phyloP scores from a whole-genome alignment of 2,888 invertebrate species.

The Acrobasis consociella region DNA sequence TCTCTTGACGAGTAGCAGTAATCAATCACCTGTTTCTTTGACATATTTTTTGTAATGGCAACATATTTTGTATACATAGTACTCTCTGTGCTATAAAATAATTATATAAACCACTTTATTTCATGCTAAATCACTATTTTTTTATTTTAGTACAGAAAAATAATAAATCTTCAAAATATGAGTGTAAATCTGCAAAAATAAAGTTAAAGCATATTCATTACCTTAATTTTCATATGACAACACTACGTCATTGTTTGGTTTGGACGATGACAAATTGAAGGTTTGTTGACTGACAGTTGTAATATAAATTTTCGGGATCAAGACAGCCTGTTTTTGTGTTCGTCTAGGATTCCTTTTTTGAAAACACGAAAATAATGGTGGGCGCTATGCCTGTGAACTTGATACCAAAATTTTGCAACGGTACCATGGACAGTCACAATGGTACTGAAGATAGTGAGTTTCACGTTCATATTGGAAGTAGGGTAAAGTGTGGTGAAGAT shows the following conservation, averaged over 20 bases:
- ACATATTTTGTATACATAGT: neutral
- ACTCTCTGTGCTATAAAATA: too few species aligned
- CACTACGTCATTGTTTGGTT: conserved; percentile 15
- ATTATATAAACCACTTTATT: too few species aligned
- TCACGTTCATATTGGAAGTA: conserved; percentile 75
- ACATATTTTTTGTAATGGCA: conserved; percentile 6
- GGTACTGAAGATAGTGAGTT: conserved; percentile 71
- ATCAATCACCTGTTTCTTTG: conserved; percentile 1
- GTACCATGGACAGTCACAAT: conserved; percentile 76
- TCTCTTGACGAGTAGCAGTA: conserved; percentile 36
- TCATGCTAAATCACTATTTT: too few species aligned
- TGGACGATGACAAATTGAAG: conserved; percentile 13
- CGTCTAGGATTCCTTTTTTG: conserved; percentile 73
- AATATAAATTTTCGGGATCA: conserved; percentile 51
- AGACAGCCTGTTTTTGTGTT: conserved; percentile 73
- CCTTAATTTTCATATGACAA: conserved; percentile 25
- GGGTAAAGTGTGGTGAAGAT: conserved; percentile 69
- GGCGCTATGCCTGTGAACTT: conserved; percentile 81
- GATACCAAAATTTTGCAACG: conserved; percentile 80
- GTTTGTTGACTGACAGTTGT: conserved; percentile 44
- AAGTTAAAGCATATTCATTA: neutral
- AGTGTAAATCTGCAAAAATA: neutral
- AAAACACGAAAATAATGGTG: conserved; percentile 77
- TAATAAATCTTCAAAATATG: neutral
- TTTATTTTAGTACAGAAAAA: neutral